phyloP scores from a whole-genome alignment of 2,113 vertebrate genomes.

The Podarcis cretensis region DNA sequence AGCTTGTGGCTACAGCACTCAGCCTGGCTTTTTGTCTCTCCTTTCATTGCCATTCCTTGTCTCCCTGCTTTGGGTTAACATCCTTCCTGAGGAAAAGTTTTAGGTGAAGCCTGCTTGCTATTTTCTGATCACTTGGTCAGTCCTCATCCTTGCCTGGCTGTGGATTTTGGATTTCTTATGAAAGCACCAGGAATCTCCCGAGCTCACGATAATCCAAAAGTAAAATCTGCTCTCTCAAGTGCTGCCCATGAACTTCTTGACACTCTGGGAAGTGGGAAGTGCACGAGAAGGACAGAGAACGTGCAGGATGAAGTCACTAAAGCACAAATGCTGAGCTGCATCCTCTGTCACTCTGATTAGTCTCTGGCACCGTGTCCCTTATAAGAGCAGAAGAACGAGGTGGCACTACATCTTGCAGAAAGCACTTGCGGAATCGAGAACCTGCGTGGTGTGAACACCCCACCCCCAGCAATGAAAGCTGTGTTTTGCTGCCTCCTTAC shows the following conservation, averaged over 20 bases:
- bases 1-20: no score
- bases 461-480: not conserved
- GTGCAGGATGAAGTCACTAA: not conserved
- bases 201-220: not conserved
- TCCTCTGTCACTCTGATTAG: not conserved
- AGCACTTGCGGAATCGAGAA: not conserved
- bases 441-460: not conserved
- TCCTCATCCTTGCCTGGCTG: no score
- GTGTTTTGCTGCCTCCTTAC: slow-evolving; percentile 62
- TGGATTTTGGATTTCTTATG: not conserved
- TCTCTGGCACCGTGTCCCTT: not conserved
- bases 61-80: no score
- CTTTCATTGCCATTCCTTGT: no score
- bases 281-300: not conserved
- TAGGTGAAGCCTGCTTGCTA: no score
- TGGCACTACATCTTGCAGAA: not conserved
- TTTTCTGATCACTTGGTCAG: no score
- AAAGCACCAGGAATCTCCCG: not conserved
- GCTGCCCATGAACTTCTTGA: not conserved
- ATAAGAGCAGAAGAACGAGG: not conserved
- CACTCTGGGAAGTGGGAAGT: not conserved
- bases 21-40: no score
- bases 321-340: not conserved
- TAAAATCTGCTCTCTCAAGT: not conserved
- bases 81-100: no score